Evolutionary conservation across 1,140 invertebrate genomes (phyloP), one percentile per base, ranked within the genome.

Genomic region (Thalassaphorura encarpata): DNA sequence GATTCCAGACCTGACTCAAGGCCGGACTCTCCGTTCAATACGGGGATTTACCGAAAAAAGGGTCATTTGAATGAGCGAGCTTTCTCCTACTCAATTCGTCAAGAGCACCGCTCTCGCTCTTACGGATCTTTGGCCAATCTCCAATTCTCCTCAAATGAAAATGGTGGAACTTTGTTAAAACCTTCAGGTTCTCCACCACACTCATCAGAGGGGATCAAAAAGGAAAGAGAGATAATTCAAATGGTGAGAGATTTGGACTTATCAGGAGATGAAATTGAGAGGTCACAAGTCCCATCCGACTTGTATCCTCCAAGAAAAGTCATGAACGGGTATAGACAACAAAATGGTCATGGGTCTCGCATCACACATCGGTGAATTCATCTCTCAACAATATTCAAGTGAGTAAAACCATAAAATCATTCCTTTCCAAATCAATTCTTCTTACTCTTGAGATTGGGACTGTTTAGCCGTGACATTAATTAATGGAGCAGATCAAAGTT

Each of bases 21-120:
- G 21, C 68, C 66, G 11, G 86, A 87, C 42, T 88, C 86, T 15
- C 79, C 83, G 6, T 89, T 86, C 31, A 87, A 85, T 33, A 89
- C 88, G 0, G 85, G 85, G 11, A 88, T 89, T 55, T 92, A 94
- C 69, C 77, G 85, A 46, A 83, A 89, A 67, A 90, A 92, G 67
- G 89, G 89, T 1, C 89, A 94, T 68, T 71, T 95, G 51, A 95
- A 95, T 70, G 90, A 95, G 69, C 74, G 89, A 45, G 90, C 90
- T 18, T 95, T 95, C 69, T 90, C 87, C 15, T 92, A 94, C 72
- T 92, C 89, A 48, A 95, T 95, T 66, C 76, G 89, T 46, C 89
- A 93, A 67, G 89, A 93, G 69, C 89, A 93, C 69, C 78, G 89
- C 46, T 90, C 88, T 67, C 77, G 89, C 41, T 92, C 88, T 60